phyloP scores from a whole-genome alignment of 2,113 vertebrate genomes.

The Kryptolebias marmoratus region DNA sequence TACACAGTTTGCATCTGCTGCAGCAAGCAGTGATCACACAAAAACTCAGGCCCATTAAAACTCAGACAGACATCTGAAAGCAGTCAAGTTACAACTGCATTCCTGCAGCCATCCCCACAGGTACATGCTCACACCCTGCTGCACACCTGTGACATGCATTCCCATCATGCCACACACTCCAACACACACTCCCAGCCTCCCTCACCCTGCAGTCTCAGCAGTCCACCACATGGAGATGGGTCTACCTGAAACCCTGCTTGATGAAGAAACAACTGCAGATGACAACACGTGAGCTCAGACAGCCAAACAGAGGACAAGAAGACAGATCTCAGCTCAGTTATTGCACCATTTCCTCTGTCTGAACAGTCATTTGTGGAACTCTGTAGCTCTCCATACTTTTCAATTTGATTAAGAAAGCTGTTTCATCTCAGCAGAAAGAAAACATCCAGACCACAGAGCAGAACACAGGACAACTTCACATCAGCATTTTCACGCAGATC shows the following conservation, averaged over 20 bases:
- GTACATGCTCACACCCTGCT: constrained; percentile 29
- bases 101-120: constrained; percentile 15
- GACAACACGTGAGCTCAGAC: neutral
- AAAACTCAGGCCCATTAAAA: neutral
- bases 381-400: too few species aligned
- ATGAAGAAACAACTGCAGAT: neutral
- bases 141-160: constrained; percentile 58
- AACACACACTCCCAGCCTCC: constrained; percentile 13
- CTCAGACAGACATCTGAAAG: neutral
- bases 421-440: too few species aligned
- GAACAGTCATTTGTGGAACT: neutral
- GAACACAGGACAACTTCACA: too few species aligned
- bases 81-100: neutral
- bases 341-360: neutral
- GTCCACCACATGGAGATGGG: neutral
- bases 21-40: neutral
- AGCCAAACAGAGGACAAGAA: neutral
- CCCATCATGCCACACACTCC: constrained; percentile 55
- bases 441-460: too few species aligned
- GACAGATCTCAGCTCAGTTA: neutral
- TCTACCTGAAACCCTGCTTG: constrained; percentile 17
- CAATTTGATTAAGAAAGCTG: too few species aligned
- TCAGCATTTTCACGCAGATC: too few species aligned
- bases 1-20: constrained; percentile 49
- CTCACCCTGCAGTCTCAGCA: neutral